phyloP scores from a whole-genome alignment of 2,113 vertebrate genomes.

The Corythaixoides concolor region DNA sequence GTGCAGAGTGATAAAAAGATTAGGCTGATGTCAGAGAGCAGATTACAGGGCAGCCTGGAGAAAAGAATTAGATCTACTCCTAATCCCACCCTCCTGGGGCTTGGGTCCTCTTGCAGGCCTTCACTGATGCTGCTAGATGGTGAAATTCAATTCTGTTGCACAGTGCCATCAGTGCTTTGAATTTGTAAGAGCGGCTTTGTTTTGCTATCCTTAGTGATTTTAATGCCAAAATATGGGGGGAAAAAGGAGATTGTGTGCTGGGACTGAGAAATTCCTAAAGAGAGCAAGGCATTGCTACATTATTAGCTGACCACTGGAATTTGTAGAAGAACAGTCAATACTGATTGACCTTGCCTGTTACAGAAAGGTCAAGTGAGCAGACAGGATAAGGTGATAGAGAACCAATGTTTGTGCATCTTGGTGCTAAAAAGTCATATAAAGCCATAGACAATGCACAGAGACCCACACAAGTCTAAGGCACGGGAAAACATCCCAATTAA shows the following conservation, averaged over 20 bases:
- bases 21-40: slow-evolving; percentile 19
- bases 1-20: slow-evolving; percentile 32
- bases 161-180: background rate
- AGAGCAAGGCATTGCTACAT: background rate
- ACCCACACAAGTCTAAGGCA: background rate
- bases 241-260: background rate
- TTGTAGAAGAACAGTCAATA: background rate
- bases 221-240: background rate
- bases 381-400: background rate
- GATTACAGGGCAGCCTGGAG: slow-evolving; percentile 2
- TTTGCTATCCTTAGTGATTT: background rate
- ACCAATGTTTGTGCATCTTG: background rate
- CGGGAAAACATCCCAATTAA: slow-evolving; percentile 21
- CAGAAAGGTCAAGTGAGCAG: background rate
- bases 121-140: background rate
- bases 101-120: background rate
- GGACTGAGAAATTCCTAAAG: background rate
- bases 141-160: background rate
- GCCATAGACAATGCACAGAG: background rate
- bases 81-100: background rate
- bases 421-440: background rate
- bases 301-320: background rate
- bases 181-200: background rate
- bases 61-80: background rate
- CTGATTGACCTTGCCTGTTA: background rate